These are phyloP conservation scores for Halisarca cf. caerulea DNA, from an alignment of 37 sponge, comb jelly and placozoan genomes.

Conservation along the genomic window DNA sequence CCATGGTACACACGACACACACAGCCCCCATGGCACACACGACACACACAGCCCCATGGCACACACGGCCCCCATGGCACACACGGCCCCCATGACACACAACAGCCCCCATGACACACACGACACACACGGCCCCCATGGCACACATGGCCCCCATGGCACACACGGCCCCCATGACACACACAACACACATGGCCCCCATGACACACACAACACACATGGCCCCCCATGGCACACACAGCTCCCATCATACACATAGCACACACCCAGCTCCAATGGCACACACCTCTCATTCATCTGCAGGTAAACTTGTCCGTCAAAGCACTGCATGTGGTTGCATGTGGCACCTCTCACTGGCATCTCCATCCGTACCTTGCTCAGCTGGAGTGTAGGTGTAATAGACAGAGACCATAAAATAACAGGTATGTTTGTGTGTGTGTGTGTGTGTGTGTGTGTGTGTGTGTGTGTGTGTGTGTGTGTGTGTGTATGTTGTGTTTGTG, in stretches of 20 bases:
- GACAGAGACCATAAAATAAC: not conserved
- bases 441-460: not conserved
- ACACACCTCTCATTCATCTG: slow-evolving; percentile 70
- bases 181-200: no score
- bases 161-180: no score
- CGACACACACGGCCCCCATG: no score
- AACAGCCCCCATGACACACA: no score
- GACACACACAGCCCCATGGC: slow-evolving; percentile 11
- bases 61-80: not conserved
- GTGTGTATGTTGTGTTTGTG: not conserved
- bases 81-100: no score
- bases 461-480: not conserved
- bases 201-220: not conserved
- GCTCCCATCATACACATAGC: no score
- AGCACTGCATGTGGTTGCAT: slow-evolving; percentile 94
- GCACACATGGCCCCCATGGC: no score
- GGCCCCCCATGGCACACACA: no score
- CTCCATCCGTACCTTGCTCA: slow-evolving; percentile 82
- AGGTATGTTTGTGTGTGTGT: not conserved
- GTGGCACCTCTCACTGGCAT: slow-evolving; percentile 65
- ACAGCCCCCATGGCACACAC: no score
- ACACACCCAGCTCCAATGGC: no score
- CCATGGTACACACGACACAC: no score
- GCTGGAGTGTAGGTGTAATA: slow-evolving; percentile 38
- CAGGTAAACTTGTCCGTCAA: slow-evolving; percentile 86